These are phyloP conservation scores for Pteria penguin DNA, from an alignment of 2,888 invertebrate genomes.

Conservation along the genomic window DNA sequence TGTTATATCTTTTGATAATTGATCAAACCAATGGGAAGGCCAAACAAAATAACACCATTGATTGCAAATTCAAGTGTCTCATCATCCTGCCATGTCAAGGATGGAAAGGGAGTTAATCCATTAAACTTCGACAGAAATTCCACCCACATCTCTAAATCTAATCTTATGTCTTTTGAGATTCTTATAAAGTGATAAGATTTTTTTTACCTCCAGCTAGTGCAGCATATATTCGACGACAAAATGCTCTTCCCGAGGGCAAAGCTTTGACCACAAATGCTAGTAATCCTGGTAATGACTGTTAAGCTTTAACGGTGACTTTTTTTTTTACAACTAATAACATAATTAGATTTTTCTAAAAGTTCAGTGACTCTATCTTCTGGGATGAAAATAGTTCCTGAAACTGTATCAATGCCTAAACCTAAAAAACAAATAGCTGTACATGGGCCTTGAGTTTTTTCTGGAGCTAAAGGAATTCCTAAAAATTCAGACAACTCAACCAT, in stretches of 20 bases:
- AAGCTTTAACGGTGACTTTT: neutral
- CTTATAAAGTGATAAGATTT: neutral
- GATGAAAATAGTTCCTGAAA: neutral
- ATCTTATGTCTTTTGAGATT: neutral
- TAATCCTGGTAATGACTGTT: neutral
- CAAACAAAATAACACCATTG: neutral
- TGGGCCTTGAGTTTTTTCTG: neutral
- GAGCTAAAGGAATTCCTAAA: neutral
- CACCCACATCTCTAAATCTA: neutral
- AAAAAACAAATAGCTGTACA: neutral
- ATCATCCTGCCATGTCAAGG: neutral
- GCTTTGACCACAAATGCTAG: neutral
- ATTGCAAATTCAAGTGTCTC: neutral
- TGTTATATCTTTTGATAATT: neutral
- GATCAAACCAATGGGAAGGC: neutral
- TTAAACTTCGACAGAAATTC: neutral
- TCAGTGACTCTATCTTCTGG: neutral
- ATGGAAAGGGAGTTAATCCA: neutral
- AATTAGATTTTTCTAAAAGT: too few relatives aligned
- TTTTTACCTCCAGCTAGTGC: neutral
- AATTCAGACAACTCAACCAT: neutral
- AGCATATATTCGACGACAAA: neutral
- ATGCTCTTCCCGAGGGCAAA: neutral
- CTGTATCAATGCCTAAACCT: neutral
- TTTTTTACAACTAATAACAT: too few relatives aligned